Conservation (phyloP, 2,888 invertebrate species). For the Lycia hirtaria region DNA sequence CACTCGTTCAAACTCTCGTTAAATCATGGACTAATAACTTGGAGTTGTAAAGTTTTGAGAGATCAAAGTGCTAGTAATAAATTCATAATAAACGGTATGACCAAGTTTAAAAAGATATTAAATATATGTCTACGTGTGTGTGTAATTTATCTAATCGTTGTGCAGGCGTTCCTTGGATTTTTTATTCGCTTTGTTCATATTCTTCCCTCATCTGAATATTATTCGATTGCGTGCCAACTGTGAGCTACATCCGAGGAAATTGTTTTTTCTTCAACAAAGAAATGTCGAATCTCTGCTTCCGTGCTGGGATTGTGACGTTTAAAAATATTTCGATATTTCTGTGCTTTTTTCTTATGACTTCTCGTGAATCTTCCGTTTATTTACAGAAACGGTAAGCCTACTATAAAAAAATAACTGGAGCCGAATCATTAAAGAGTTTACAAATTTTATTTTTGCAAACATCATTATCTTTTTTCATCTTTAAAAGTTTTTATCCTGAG, state of each 20-base stretch:
- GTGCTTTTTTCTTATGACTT: slow-evolving; percentile 32
- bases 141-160: slow-evolving; percentile 13
- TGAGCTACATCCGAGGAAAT: slow-evolving; percentile 54
- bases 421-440: too few relatives aligned
- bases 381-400: slow-evolving; percentile 46
- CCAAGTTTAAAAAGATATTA: neutral
- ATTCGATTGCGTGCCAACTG: slow-evolving; percentile 60
- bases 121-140: neutral
- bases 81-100: neutral
- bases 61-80: neutral
- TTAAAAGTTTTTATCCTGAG: too few relatives aligned
- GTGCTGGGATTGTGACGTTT: slow-evolving; percentile 43
- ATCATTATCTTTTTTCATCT: too few relatives aligned
- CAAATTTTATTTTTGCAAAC: too few relatives aligned
- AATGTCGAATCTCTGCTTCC: slow-evolving; percentile 51
- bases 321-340: slow-evolving; percentile 43
- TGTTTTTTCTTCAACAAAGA: slow-evolving; percentile 53
- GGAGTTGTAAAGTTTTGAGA: neutral
- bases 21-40: neutral
- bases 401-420: slow-evolving; percentile 31
- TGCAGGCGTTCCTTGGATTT: slow-evolving; percentile 39
- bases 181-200: slow-evolving; percentile 60
- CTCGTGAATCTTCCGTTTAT: slow-evolving; percentile 41
- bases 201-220: slow-evolving; percentile 62
- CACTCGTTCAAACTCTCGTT: neutral